A percentile compares a stretch with the other conserved stretches of the same genome.
Conservation (phyloP, 2,797 vertebrate genomes). For the Notamacropus eugenii region DNA sequence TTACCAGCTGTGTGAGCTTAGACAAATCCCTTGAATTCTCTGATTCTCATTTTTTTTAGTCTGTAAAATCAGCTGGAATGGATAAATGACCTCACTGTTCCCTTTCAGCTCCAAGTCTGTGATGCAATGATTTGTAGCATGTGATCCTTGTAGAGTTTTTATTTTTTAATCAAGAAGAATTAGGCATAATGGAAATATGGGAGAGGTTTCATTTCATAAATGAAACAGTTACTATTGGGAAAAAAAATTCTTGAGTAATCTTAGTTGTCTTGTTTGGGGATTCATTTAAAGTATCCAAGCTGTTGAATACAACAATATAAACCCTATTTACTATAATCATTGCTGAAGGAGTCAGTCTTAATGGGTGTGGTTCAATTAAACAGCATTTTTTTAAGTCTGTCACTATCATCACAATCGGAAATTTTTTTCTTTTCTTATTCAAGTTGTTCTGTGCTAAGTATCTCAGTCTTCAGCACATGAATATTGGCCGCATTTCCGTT, state of each 20-base stretch:
- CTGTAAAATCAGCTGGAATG: not conserved
- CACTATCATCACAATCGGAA: too few relatives aligned
- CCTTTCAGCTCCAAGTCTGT: not conserved
- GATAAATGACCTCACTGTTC: not conserved
- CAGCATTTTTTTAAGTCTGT: not conserved
- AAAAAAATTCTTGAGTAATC: not conserved
- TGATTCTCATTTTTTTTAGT: not conserved
- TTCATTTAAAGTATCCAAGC: not conserved
- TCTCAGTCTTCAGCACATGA: not conserved
- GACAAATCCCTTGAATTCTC: not conserved
- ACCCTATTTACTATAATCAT: not conserved
- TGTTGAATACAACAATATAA: not conserved
- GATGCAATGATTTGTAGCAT: not conserved
- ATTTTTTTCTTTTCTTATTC: too few relatives aligned
- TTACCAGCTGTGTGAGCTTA: not conserved
- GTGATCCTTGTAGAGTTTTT: not conserved
- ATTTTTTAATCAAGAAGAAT: not conserved
- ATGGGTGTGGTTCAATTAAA: not conserved
- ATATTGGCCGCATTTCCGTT: not conserved
- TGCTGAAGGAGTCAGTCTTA: not conserved
- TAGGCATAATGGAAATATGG: not conserved
- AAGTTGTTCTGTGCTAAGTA: not conserved
- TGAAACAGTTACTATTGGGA: not conserved
- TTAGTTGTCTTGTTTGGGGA: not conserved
- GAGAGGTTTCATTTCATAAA: not conserved